Base-by-base conservation (phyloP, 2,888 invertebrate species). In the Amphimallon solstitiale region DNA sequence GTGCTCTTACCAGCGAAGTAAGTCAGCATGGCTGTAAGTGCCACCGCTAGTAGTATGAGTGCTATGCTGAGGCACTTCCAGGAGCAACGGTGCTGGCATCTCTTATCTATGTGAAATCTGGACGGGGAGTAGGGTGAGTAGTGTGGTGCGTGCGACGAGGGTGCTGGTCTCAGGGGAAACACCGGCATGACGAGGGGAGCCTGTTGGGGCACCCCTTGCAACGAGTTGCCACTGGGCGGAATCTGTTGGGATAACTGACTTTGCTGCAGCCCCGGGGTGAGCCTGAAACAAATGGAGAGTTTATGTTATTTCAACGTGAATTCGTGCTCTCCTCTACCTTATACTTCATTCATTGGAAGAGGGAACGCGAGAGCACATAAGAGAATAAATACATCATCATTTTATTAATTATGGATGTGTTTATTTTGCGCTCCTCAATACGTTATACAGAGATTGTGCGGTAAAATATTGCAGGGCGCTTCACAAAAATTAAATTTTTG, bases 1-100 rank as follows among this genome's bases (percentile, higher is more conserved):
- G 61, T 19, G 43, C 40, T 37, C 74, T 90, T 87, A 96, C 96
- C 93, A 87, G 94, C 95, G 85, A 97, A 95, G 86, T 96, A 97
- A 77, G 94, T 93, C 83, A 96, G 89, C 90, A 95, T 95, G 75
- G 95, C 95, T 78, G 94, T 91, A 79, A 97, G 88, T 78, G 93
- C 92, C 80, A 96, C 93, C 80, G 93, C 91, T 78, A 97, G 87
- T 81, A 96, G 88, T 83, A 97, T 94, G 85, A 97, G 91, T 78
- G 93, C 91, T 83, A 97, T 94, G 83, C 95, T 94, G 82, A 94
- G 91, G 84, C 96, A 97, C 85, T 95, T 95, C 97, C 97, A 97
- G 81, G 95, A 94, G 87, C 97, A 97, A 76, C 94, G 89, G 83
- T 94, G 94, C 83, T 93, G 93, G 86, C 94, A 95, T 76, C 94